Evolutionary conservation across 2,797 vertebrate species (phyloP).

Genomic region (Cryptoprocta ferox): DNA sequence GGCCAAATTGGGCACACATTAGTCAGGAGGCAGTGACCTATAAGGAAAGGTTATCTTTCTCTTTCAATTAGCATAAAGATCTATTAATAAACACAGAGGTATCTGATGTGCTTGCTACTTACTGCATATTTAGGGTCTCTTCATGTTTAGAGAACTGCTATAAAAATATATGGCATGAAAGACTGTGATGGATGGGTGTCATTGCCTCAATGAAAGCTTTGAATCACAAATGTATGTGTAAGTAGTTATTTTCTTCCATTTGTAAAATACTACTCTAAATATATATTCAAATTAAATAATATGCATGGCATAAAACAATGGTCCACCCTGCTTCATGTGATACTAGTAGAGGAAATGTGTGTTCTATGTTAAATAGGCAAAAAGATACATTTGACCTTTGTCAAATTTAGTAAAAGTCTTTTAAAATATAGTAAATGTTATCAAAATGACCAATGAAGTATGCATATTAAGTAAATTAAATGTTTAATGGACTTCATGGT

Average conservation of each 20-base stretch:
- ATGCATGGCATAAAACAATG: slow-evolving; percentile 81
- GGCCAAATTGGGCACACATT: slow-evolving; percentile 70
- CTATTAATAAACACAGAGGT: slow-evolving; percentile 81
- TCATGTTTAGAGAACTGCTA: slow-evolving; percentile 71
- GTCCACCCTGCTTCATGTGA: slow-evolving; percentile 75
- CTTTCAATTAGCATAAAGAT: slow-evolving; percentile 62
- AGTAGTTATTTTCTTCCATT: slow-evolving; percentile 85
- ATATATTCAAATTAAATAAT: slow-evolving; percentile 85
- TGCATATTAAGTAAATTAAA: slow-evolving; percentile 50
- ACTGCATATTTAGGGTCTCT: slow-evolving; percentile 79
- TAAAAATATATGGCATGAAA: slow-evolving; percentile 70
- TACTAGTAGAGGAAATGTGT: slow-evolving; percentile 80
- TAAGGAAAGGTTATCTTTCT: slow-evolving; percentile 81
- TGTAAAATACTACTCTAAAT: slow-evolving; percentile 85
- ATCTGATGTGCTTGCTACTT: slow-evolving; percentile 69
- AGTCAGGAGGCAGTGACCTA: slow-evolving; percentile 73
- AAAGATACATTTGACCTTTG: slow-evolving; percentile 83
- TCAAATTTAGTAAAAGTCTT: slow-evolving; percentile 56
- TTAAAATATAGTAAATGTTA: slow-evolving; percentile 64
- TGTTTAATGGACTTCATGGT: neutral
- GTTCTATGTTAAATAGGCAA: slow-evolving; percentile 68
- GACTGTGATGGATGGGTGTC: slow-evolving; percentile 85
- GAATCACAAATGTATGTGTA: slow-evolving; percentile 83
- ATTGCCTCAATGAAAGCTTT: slow-evolving; percentile 86
- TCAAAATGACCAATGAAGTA: slow-evolving; percentile 36